A percentile compares a stretch with the other conserved stretches of the same genome.
Evolutionary conservation across 2,797 vertebrate species (phyloP).

Genomic region (Eulemur mongoz): DNA sequence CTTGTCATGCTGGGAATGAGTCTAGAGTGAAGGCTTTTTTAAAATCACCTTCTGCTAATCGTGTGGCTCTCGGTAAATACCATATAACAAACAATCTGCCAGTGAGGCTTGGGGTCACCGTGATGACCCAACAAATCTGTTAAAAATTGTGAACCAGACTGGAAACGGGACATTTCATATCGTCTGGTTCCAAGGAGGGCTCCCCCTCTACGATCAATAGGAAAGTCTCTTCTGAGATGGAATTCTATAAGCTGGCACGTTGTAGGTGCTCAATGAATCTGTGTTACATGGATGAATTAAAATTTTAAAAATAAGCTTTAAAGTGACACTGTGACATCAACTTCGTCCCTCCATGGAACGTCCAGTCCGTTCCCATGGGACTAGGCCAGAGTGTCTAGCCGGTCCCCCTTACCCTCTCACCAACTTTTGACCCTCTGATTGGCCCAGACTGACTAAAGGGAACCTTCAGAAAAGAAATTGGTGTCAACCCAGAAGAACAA

Average conservation of each 20-base stretch:
- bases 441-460: not conserved
- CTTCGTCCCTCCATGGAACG: not conserved
- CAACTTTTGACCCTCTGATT: not conserved
- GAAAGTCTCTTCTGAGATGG: not conserved
- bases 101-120: conserved; percentile 15
- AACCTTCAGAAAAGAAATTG: not conserved
- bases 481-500: not conserved
- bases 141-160: conserved; percentile 38
- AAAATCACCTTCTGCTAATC: not conserved
- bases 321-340: not conserved
- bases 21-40: not conserved
- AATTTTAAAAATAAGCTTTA: conserved; percentile 35
- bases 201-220: not conserved
- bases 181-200: not conserved
- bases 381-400: not conserved
- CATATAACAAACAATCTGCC: conserved; percentile 34
- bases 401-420: too few relatives aligned
- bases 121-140: conserved; percentile 25
- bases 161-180: conserved; percentile 9
- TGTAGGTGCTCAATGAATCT: conserved; percentile 32
- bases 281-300: not conserved
- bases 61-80: not conserved
- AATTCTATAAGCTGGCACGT: not conserved
- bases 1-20: not conserved
- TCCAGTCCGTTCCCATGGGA: not conserved